Evolutionary conservation across 2,797 vertebrate genomes (phyloP), one percentile per base, ranked within the genome.

Genomic region (Sebastes cheni): DNA sequence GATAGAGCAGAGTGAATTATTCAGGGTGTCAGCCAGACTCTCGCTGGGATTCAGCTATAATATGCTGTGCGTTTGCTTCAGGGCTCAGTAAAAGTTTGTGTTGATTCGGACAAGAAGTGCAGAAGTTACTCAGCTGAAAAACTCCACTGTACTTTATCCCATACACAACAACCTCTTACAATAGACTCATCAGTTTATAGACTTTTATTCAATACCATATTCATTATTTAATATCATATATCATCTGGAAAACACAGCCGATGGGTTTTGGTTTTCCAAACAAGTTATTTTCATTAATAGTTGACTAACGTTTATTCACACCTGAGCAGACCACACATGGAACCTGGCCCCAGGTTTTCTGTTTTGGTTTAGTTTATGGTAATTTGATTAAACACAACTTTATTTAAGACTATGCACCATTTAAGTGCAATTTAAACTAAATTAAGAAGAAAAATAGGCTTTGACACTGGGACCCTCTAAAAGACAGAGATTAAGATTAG

Each of bases 1-100:
- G 84, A 88, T 89, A 18, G 73, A 87, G 87, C 74, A 3, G 55
- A 83, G 86, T 89, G 85, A 89, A 91, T 92, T 78, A 90, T 89
- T 90, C 83, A 88, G 82, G 55, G 68, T 78, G 83, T 87, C 75
- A 72, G 88, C 74, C 83, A 34, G 82, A 82, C 79, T 86, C 86
- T 89, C 75, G 0, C 80, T 42, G 87, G 86, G 80, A 82, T 68
- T 79, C 71, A 77, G 78, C 84, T 77, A 39, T 76, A 68, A 75
- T 70, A 81, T 74, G 73, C 60, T 72, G 76, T 39, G 74, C 77
- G 60, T 86, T 86, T 42, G 87, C 87, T 90, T 72, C 78, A 60
- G 88, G 89, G 80, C 82, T 90, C 62, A 29, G 86, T 58, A 14
- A 84, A 91, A 84, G 81, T 89, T 87, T 79, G 77, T 50, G 62